A percentile compares a stretch with the other conserved stretches of the same genome.
Conservation (phyloP, 2,888 invertebrate species). For the Trissoscelio sp. region DNA sequence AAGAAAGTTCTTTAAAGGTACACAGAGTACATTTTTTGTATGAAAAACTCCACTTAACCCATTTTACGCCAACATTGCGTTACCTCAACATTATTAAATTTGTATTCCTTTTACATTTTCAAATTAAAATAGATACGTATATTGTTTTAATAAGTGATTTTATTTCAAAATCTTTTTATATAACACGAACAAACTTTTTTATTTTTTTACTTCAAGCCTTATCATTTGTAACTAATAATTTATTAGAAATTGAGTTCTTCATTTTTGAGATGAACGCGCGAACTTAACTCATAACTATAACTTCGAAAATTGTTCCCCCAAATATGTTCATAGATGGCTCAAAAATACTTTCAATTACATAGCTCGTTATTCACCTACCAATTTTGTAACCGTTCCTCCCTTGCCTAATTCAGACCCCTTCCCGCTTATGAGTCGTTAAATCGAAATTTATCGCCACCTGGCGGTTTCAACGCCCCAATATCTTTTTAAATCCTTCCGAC, state of each 20-base stretch:
- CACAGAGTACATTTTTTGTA: conserved; percentile 8
- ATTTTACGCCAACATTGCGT: conserved; percentile 11
- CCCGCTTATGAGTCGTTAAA: conserved; percentile 73
- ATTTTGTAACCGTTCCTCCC: conserved; percentile 31
- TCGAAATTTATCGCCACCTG: conserved; percentile 75
- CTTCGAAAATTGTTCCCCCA: neutral
- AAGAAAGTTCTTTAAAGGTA: conserved; percentile 20
- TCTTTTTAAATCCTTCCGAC: conserved; percentile 69
- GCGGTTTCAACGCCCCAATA: conserved; percentile 68
- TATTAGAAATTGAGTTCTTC: too few relatives aligned
- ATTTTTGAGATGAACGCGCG: neutral
- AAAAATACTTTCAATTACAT: conserved; percentile 58
- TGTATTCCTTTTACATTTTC: conserved; percentile 8
- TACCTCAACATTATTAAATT: conserved; percentile 17
- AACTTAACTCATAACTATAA: conserved; percentile 9
- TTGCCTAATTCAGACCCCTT: conserved; percentile 49
- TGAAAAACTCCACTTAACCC: conserved; percentile 38
- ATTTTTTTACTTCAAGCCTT: too few relatives aligned
- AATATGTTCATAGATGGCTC: conserved; percentile 33
- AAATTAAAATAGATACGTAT: conserved; percentile 4
- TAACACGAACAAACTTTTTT: neutral
- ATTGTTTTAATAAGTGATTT: conserved; percentile 5
- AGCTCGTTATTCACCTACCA: conserved; percentile 47
- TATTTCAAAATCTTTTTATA: neutral
- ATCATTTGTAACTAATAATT: too few relatives aligned